phyloP scores from a whole-genome alignment of 2,113 vertebrate genomes.

The Microcebus jonahi region DNA sequence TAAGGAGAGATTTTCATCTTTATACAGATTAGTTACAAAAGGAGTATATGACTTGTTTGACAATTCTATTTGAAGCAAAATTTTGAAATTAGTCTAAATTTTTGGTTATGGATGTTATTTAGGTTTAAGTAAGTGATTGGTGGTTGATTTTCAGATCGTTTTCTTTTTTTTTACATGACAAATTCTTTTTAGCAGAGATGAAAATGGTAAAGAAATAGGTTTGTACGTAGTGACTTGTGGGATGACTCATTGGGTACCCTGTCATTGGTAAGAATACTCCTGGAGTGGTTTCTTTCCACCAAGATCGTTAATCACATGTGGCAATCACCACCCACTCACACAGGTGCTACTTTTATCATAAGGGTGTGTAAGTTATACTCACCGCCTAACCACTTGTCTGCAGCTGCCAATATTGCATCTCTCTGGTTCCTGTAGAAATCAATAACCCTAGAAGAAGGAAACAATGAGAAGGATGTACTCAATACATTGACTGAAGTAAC shows the following conservation, averaged over 20 bases:
- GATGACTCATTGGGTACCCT: not conserved
- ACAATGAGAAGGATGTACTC: not conserved
- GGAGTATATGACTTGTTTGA: not conserved
- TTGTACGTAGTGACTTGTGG: not conserved
- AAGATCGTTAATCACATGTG: not conserved
- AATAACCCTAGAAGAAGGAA: conserved; percentile 87
- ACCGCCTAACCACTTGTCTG: conserved; percentile 96
- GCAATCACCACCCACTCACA: not conserved
- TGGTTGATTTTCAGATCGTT: not conserved
- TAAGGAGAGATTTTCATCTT: not conserved
- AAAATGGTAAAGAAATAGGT: not conserved
- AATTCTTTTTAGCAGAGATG: not conserved
- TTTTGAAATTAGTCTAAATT: conserved; percentile 6
- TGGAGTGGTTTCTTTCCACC: not conserved
- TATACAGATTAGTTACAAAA: not conserved
- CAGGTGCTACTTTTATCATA: not conserved
- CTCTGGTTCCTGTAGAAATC: conserved; percentile 93
- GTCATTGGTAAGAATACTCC: not conserved
- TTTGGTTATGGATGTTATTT: not conserved
- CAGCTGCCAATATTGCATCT: conserved; percentile 91
- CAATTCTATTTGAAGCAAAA: not conserved
- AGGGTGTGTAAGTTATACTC: conserved; percentile 32
- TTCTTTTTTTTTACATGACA: not conserved
- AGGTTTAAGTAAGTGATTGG: not conserved
- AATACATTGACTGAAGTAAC: not conserved